Evolutionary conservation across 1,140 invertebrate genomes (phyloP), one percentile per base, ranked within the genome.

Genomic region (Galleria mellonella): DNA sequence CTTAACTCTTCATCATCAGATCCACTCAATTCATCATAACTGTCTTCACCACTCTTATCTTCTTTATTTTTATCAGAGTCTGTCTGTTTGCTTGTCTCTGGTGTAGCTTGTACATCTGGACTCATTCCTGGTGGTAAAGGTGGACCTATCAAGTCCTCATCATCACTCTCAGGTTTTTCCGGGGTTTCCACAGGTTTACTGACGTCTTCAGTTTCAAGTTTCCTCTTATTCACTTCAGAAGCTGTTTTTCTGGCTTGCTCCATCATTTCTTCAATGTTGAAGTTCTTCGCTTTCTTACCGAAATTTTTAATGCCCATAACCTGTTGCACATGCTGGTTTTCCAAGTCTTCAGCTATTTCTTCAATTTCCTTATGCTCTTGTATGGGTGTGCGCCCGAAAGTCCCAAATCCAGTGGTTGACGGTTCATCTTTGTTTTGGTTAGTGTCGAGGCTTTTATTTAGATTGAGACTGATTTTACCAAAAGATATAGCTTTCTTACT

Each of bases 241-340:
- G 87, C 88, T 10, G 78, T 87, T 55, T 87, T 81, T 47, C 76
- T 88, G 1, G 88, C 87, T 52, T 87, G 74, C 11, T 82, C 77
- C 37, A 86, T 69, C 78, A 89, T 76, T 60, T 89, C 89, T 60
- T 91, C 87, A 1, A 94, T 87, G 61, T 94, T 89, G 61, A 93
- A 94, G 8, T 89, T 89, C 69, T 93, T 93, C 0, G 92, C 92
- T 63, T 94, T 94, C 52, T 93, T 93, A 0, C 93, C 93, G 72
- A 94, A 94, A 8, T 90, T 88, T 36, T 89, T 89, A 39, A 94
- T 92, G 0, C 93, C 93, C 92, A 94, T 94, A 0, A 93, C 73
- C 51, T 90, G 83, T 52, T 93, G 87, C 0, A 94, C 76, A 48
- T 91, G 88, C 51, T 91, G 88, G 13, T 74, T 88, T 65, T 94